Base-by-base conservation (phyloP, 2,797 vertebrate genomes). In the Dendrocincla tyrannina region DNA sequence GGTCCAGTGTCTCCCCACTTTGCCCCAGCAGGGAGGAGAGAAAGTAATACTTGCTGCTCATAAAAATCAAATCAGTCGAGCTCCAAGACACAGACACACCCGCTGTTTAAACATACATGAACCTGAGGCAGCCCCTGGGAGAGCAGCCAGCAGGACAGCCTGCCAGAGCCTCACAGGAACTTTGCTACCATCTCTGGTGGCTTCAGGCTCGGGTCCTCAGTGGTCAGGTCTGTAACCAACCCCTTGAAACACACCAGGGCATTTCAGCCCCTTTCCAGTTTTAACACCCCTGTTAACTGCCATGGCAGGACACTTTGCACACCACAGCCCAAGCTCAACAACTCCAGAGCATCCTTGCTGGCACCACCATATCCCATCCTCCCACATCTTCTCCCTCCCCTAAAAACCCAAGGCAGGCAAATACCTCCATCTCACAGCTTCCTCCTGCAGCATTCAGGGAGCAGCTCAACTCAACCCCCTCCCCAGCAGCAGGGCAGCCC, bases 1-100 rank as follows among this genome's bases (percentile, higher is more conserved):
- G 67, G 33, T 35, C 0, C 1, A 58, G 10, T 25, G 2, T 32
- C 7, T 62, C 20, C 35, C 7, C 0, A 1, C 30, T 86, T 84
- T 50, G 39, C n/a, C 30, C 24, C 8, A 0, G 11, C 18, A 14
- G 24, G 22, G 28, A 85, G 13, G 9, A 35, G 15, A 28, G 33
- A 92, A 64, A 41, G 28, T 25, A 59, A 20, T 7, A 13, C 10
- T 63, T 81, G 1, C 42, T 70, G 22, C 25, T 75, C 7, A 8
- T 44, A 13, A 11, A 73, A 25, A 10, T 35, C 44, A 72, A 0
- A 7, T 10, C 3, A 2, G 60, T 56, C 46, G 11, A 30, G 28
- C 49, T 72, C 13, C 17, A 44, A 11, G 58, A 46, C 9, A 4
- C 1, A 2, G 5, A 42, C 85, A 68, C 27, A 17, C 56, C 20